These are phyloP conservation scores for Drosophila mimica DNA, from an alignment of 2,888 invertebrate genomes.

Conservation along the genomic window DNA sequence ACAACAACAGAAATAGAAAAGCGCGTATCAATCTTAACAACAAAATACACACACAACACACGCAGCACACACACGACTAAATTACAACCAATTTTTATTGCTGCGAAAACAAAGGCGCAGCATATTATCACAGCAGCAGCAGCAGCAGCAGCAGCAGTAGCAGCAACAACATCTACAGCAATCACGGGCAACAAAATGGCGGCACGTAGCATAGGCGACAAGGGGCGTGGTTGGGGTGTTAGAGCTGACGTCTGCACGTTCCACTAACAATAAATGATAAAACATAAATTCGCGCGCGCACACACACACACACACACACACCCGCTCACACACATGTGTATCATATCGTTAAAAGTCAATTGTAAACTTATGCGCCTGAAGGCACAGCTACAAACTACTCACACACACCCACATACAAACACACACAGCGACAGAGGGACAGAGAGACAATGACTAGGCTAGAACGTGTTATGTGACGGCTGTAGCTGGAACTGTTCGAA, in stretches of 20 bases:
- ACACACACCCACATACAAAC: conserved; percentile 19
- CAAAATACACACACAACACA: conserved; percentile 34
- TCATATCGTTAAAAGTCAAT: conserved; percentile 79
- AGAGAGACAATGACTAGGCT: conserved; percentile 21
- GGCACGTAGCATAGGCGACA: conserved; percentile 43
- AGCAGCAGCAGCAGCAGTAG: conserved; percentile 21
- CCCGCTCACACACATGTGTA: conserved; percentile 33
- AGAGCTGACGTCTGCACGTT: conserved; percentile 71
- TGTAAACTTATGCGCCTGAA: conserved; percentile 77
- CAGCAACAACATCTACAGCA: conserved; percentile 18
- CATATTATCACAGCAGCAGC: conserved; percentile 63
- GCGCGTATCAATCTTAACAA: conserved; percentile 68
- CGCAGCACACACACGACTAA: conserved; percentile 52
- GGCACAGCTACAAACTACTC: conserved; percentile 64
- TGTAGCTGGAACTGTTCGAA: conserved; percentile 64
- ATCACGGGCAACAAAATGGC: conserved; percentile 57
- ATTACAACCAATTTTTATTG: conserved; percentile 80
- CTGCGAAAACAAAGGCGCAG: conserved; percentile 76
- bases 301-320: conserved; percentile 27
- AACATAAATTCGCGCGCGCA: conserved; percentile 74
- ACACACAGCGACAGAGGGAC: conserved; percentile 10
- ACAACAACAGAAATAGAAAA: conserved; percentile 39
- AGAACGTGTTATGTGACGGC: conserved; percentile 60
- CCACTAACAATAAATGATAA: conserved; percentile 80
- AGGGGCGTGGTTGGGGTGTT: conserved; percentile 48